phyloP scores from a whole-genome alignment of 2,113 vertebrate species.

The Litocranius walleri region DNA sequence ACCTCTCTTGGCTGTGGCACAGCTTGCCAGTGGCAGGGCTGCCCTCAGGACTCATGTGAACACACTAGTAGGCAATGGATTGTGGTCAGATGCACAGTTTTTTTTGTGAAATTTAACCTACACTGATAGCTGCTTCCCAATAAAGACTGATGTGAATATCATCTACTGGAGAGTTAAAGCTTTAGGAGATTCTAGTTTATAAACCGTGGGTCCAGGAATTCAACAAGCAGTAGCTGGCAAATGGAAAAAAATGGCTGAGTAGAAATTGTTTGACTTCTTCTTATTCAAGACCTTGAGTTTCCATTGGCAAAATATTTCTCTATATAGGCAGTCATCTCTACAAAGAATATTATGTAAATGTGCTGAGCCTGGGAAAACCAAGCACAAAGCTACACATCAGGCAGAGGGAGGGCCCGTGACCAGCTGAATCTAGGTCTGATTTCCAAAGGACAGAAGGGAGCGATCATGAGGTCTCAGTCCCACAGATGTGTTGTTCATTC shows the following conservation, averaged over 20 bases:
- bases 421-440: rapidly evolving
- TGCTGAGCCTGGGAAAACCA: neutral
- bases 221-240: rapidly evolving
- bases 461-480: rapidly evolving
- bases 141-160: rapidly evolving
- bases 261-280: rapidly evolving
- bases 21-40: rapidly evolving
- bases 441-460: neutral
- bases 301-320: neutral
- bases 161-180: neutral
- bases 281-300: neutral
- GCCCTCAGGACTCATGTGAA: too few relatives aligned
- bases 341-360: neutral
- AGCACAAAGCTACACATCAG: neutral
- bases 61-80: rapidly evolving
- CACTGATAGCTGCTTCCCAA: neutral
- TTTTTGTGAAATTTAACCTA: neutral
- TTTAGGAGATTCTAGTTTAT: neutral
- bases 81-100: neutral
- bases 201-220: neutral
- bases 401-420: rapidly evolving
- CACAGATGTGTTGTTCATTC: rapidly evolving
- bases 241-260: rapidly evolving
- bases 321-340: neutral
- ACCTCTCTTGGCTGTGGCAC: neutral